Conservation (phyloP, 2,888 invertebrate species). For the Myopa tessellatipennis region DNA sequence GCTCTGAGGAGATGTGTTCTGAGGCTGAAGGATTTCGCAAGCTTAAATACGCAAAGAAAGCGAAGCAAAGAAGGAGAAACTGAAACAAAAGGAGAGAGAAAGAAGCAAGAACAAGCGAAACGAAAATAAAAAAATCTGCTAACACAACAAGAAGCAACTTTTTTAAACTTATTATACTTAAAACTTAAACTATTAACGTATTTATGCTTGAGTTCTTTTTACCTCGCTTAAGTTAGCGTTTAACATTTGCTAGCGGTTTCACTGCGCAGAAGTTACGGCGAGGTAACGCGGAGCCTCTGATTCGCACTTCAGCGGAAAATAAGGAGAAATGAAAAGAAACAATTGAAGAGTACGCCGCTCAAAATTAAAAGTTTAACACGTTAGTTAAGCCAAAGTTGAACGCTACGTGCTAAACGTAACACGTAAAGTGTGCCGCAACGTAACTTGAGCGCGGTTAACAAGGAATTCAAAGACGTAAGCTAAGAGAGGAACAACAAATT, state of each 20-base stretch:
- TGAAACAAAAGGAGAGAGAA: background rate
- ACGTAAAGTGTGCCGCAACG: conserved; percentile 6
- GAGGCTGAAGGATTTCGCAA: conserved; percentile 3
- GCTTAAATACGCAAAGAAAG: conserved; percentile 5
- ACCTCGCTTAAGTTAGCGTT: background rate
- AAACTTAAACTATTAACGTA: too few relatives aligned
- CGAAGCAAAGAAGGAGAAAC: background rate
- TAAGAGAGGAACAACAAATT: too few relatives aligned
- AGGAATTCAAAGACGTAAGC: background rate
- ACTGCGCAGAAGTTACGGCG: background rate
- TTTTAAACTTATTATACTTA: conserved; percentile 14
- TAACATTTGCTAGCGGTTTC: background rate
- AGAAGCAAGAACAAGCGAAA: background rate
- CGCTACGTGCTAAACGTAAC: conserved; percentile 21
- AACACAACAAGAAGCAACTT: background rate
- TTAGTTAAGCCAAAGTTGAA: conserved; percentile 17
- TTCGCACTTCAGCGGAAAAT: background rate
- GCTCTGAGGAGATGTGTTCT: background rate
- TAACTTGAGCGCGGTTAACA: background rate
- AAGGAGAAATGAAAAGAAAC: background rate
- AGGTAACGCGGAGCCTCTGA: background rate
- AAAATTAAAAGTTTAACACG: conserved; percentile 32
- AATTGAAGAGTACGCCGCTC: background rate
- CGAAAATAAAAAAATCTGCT: background rate
- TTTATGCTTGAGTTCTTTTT: background rate